Base-by-base conservation (phyloP, 2,797 vertebrate species). In the Mormyrops attenuatus region DNA sequence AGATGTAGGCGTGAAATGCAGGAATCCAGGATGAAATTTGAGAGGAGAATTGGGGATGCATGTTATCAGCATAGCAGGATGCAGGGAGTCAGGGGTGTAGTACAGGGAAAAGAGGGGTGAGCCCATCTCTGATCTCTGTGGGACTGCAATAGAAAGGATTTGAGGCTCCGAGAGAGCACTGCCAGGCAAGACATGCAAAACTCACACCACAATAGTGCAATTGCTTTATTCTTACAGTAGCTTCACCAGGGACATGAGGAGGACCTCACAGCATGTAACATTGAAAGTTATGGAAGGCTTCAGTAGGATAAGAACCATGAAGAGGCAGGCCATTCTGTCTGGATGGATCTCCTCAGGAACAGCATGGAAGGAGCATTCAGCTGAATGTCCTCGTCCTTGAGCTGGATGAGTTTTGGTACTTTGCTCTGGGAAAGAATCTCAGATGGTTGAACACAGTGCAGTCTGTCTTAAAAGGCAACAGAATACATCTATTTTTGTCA, bases 401-500 rank as follows among this genome's bases (percentile, higher is more conserved):
- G 69, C 69, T 38, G 30, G 69, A 77, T 38, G 69, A 82, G 77
- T 47, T 44, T 11, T 82, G 41, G 41, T 82, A 5, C 15, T 82
- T 82, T 44, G 41, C 77, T 38, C 69, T 47, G 20, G 38, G 20
- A 47, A 82, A 82, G 77, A 82, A 82, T 82, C 77, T 44, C 41
- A 82, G 77, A 82, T 44, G 77, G 41, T 47, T 47, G 69, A 77
- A 41, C 34, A 77, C 4, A 38, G 34, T 73, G 34, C 13, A 38
- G 69, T 38, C 69, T 41, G 34, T 77, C 77, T 82, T 44, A 82
- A 44, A 82, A 47, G 77, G 77, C 41, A n/a, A 82, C 41, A 82
- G 38, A 82, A 82, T 82, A 41, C 41, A 82, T 82, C 38, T 47
- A 82, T 82, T 82, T 82, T 82, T 47, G 38, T 82, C 77, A 82